These are phyloP conservation scores for Trogon melanurus DNA, from an alignment of 2,113 vertebrate genomes.

Conservation along the genomic window DNA sequence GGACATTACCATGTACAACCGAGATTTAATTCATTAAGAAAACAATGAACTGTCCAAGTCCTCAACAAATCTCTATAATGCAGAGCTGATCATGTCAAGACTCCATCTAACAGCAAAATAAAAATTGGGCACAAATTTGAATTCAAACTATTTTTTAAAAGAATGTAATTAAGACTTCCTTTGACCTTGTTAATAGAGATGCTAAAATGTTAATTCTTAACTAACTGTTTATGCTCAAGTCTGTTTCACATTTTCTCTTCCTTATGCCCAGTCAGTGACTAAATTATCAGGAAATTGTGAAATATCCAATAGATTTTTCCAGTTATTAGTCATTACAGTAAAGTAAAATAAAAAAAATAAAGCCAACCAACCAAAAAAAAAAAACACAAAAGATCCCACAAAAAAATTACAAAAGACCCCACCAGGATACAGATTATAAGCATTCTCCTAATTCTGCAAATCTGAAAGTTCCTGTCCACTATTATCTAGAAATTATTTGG, in stretches of 20 bases:
- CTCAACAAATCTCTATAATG: not conserved
- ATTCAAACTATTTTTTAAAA: not conserved
- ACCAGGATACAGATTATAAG: not conserved
- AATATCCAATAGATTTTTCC: not conserved
- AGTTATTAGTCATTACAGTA: not conserved
- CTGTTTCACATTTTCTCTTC: not conserved
- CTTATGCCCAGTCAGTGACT: not conserved
- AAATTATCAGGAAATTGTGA: not conserved
- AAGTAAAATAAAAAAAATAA: not conserved
- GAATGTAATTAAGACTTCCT: not conserved
- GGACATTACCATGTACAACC: not conserved
- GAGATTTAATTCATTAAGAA: not conserved
- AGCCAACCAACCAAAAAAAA: not conserved
- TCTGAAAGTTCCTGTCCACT: not conserved
- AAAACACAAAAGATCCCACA: not conserved
- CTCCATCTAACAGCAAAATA: not conserved
- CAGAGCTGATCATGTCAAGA: not conserved
- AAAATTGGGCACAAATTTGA: not conserved
- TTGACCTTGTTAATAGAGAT: not conserved
- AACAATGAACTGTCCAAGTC: not conserved
- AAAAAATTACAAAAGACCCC: not conserved
- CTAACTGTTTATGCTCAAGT: not conserved
- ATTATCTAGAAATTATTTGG: not conserved
- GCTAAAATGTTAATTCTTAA: conserved; percentile 29
- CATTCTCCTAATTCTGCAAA: not conserved